A percentile compares a stretch with the other conserved stretches of the same genome.
These are phyloP conservation scores for Hemiscyllium ocellatum DNA, from an alignment of 2,113 vertebrate species.

Conservation along the genomic window DNA sequence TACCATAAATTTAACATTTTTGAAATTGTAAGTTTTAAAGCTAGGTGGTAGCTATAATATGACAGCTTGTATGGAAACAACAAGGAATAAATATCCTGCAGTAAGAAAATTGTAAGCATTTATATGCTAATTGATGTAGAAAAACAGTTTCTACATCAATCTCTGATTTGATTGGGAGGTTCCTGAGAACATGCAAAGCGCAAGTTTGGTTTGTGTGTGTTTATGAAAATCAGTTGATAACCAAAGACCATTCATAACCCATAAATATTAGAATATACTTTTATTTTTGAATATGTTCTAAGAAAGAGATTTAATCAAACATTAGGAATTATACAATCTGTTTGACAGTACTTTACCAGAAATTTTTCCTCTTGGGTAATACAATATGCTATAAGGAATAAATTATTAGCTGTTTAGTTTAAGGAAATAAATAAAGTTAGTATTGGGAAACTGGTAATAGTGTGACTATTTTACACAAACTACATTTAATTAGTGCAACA, in stretches of 20 bases:
- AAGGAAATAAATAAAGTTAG: constrained; percentile 82
- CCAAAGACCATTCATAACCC: not conserved
- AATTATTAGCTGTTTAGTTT: constrained; percentile 35
- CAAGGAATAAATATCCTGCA: not conserved
- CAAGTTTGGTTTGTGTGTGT: not conserved
- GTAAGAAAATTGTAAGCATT: not conserved
- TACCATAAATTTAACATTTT: no score
- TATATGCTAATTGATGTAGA: not conserved
- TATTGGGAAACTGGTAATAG: constrained; percentile 62
- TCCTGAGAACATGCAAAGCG: not conserved
- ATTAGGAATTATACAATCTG: not conserved
- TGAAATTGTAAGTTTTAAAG: not conserved
- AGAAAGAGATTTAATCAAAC: not conserved
- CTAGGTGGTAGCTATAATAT: not conserved
- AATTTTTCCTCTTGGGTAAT: not conserved
- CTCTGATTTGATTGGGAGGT: no score
- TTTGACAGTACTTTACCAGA: not conserved
- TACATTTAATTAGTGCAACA: constrained; percentile 58
- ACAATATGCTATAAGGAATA: not conserved
- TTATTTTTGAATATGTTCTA: not conserved
- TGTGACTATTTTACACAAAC: constrained; percentile 56
- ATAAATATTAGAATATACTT: constrained; percentile 24
- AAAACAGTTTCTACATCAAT: no score
- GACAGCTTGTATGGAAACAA: not conserved
- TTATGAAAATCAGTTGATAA: not conserved